Percentiles rank a stretch among this genome's conserved stretches.
These are phyloP conservation scores for Bubo scandiacus DNA, from an alignment of 2,113 vertebrate genomes.

Conservation along the genomic window DNA sequence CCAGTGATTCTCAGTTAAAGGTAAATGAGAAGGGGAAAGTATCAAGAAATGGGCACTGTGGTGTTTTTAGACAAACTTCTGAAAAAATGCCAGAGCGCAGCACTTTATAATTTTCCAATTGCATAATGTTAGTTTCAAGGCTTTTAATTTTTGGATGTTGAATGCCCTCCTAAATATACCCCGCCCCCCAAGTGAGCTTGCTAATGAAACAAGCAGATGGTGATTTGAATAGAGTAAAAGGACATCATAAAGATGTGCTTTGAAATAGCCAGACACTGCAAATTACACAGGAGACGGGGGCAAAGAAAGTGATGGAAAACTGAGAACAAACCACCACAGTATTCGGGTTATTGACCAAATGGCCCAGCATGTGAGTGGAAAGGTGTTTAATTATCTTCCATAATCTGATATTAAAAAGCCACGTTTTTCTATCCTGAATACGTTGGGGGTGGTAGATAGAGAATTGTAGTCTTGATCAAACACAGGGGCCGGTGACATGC, in stretches of 20 bases:
- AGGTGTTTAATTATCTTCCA: not conserved
- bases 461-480: not conserved
- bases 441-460: not conserved
- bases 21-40: not conserved
- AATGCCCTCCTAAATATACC: constrained; percentile 2
- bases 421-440: not conserved
- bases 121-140: not conserved
- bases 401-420: not conserved
- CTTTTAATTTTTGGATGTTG: constrained; percentile 4
- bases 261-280: constrained; percentile 6
- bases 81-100: not conserved
- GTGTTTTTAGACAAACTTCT: not conserved
- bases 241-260: not conserved
- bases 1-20: constrained; percentile 14
- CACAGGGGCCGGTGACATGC: not conserved
- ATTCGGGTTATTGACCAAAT: not conserved
- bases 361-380: not conserved
- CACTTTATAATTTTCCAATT: not conserved
- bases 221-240: constrained; percentile 1
- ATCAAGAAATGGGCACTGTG: not conserved
- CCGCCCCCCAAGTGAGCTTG: not conserved
- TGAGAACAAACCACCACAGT: not conserved
- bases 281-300: not conserved
- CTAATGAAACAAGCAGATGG: constrained; percentile 29
- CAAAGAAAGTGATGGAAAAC: not conserved